Evolutionary conservation across 2,113 vertebrate genomes (phyloP).

Genomic region (Alaudala cheleensis): DNA sequence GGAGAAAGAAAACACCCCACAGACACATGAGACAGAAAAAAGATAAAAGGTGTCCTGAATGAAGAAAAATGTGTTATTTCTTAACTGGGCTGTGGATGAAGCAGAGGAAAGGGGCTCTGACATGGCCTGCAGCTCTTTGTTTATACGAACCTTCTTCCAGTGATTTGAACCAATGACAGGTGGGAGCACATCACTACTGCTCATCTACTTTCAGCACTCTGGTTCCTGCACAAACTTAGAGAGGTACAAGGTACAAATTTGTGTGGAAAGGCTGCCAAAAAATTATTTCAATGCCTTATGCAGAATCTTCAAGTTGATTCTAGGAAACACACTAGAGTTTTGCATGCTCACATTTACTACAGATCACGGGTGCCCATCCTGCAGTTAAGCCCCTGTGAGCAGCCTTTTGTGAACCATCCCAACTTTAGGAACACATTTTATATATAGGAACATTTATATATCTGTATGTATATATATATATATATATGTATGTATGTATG

Average conservation of each 20-base stretch:
- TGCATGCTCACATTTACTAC: neutral
- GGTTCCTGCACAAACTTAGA: neutral
- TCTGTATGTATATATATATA: neutral
- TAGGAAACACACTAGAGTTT: neutral
- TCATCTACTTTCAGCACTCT: neutral
- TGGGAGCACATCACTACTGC: neutral
- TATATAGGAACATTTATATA: neutral
- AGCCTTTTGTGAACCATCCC: neutral
- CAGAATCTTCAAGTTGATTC: neutral
- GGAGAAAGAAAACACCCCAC: neutral
- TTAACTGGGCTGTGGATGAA: conserved; percentile 24
- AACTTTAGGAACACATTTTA: neutral
- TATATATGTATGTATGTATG: neutral
- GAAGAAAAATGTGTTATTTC: conserved; percentile 42
- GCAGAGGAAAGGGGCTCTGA: neutral
- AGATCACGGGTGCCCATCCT: neutral
- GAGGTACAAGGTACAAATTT: neutral
- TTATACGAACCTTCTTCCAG: neutral
- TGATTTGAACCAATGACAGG: conserved; percentile 13
- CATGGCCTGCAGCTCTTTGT: conserved; percentile 49
- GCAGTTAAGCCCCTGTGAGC: neutral
- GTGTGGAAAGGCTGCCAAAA: neutral
- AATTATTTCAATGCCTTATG: neutral
- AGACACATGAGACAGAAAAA: neutral
- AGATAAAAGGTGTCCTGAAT: conserved; percentile 46